Percentiles rank a stretch among this genome's conserved stretches.
phyloP scores from a whole-genome alignment of 2,113 vertebrate genomes.

The Crypturellus undulatus region DNA sequence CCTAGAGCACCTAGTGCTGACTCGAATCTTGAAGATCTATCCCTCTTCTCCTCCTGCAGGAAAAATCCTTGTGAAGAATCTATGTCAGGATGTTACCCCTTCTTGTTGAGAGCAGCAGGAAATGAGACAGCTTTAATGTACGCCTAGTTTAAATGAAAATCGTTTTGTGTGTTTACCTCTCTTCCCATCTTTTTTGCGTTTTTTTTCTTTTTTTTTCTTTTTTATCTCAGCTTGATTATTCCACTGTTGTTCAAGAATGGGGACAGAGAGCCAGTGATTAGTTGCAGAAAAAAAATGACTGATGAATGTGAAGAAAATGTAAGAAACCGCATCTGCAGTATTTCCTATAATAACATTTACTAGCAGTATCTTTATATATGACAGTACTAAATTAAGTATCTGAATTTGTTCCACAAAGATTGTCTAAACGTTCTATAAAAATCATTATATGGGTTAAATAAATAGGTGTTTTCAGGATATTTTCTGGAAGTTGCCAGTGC shows the following conservation, averaged over 20 bases:
- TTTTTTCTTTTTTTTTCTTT: neutral
- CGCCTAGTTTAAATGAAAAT: neutral
- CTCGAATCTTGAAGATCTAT: accelerated
- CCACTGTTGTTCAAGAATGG: neutral
- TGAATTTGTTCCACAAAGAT: neutral
- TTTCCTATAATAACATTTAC: neutral
- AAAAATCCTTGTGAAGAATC: neutral
- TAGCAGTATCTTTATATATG: neutral
- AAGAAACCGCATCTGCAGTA: accelerated
- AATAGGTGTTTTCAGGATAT: neutral
- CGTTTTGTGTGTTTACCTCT: neutral
- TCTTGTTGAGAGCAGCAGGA: accelerated
- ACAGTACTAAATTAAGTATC: neutral
- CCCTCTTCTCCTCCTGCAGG: neutral
- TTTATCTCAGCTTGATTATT: neutral
- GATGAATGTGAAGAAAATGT: neutral
- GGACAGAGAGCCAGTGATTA: neutral
- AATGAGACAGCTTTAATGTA: neutral
- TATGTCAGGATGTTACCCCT: neutral
- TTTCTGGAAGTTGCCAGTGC: neutral
- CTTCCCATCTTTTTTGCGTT: neutral
- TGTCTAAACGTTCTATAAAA: neutral
- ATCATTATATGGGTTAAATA: neutral
- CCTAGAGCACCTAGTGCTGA: neutral
- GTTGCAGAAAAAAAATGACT: neutral